Percentiles rank a stretch among this genome's conserved stretches.
Conservation (phyloP, 1,140 invertebrate species). For the Diabrotica virgifera region DNA sequence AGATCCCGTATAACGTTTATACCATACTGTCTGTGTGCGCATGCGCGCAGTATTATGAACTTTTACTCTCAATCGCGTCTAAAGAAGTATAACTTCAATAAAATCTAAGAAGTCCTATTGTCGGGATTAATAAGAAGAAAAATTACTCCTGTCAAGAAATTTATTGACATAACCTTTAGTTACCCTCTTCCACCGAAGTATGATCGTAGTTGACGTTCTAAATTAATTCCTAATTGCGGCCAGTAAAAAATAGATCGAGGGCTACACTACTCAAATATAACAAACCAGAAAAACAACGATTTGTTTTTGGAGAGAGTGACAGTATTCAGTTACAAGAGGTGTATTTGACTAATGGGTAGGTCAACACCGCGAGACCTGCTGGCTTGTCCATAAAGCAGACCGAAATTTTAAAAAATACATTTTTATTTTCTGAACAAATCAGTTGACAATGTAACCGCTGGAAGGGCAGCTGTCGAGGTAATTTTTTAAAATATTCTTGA, state of each 20-base stretch:
- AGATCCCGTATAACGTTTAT: too few relatives aligned
- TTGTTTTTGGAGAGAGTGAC: constrained; percentile 11
- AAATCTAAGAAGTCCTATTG: too few relatives aligned
- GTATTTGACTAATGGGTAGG: constrained; percentile 20
- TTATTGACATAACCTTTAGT: too few relatives aligned
- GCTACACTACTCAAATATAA: background rate
- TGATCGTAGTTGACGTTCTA: too few relatives aligned
- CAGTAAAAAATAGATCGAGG: background rate
- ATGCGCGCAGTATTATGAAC: too few relatives aligned
- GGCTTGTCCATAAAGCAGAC: constrained; percentile 7
- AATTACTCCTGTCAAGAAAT: too few relatives aligned
- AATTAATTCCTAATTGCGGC: background rate
- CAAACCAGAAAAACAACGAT: constrained; percentile 12
- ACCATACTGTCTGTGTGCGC: too few relatives aligned
- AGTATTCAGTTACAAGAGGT: constrained; percentile 16
- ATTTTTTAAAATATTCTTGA: background rate
- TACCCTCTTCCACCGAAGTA: too few relatives aligned
- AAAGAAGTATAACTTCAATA: too few relatives aligned
- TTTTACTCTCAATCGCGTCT: too few relatives aligned
- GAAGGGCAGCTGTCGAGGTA: constrained; percentile 7
- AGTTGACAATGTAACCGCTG: constrained; percentile 18
- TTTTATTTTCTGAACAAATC: constrained; percentile 24
- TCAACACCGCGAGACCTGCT: constrained; percentile 9
- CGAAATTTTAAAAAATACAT: constrained; percentile 18
- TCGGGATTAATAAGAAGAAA: too few relatives aligned